Conservation (phyloP, 2,113 vertebrate genomes). For the Gobiocypris rarus region DNA sequence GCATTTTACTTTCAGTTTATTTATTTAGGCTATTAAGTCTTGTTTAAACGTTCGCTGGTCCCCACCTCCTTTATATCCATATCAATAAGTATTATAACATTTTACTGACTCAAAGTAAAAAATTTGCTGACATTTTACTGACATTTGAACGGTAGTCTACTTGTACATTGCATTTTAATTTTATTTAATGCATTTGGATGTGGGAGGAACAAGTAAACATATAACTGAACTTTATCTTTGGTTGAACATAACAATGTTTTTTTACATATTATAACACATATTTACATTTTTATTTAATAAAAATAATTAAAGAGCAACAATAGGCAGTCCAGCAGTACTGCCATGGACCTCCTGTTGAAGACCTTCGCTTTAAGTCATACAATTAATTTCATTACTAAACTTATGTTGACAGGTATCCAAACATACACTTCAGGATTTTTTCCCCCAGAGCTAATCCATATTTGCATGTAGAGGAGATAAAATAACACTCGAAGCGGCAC, state of each 20-base stretch:
- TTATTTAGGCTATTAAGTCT: no score
- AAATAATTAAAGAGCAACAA: not conserved
- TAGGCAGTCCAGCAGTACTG: not conserved
- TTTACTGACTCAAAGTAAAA: not conserved
- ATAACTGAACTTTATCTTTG: not conserved
- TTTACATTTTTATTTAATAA: not conserved
- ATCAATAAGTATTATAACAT: not conserved
- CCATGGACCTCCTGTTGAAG: not conserved
- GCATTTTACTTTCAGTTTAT: no score
- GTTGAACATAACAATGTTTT: not conserved
- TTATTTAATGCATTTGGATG: not conserved
- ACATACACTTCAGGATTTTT: not conserved
- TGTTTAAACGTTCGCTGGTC: no score
- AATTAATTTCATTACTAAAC: not conserved
- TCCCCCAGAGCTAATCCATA: not conserved
- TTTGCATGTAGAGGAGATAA: slow-evolving; percentile 32
- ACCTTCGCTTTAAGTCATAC: not conserved
- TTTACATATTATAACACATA: not conserved
- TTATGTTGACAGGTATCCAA: slow-evolving; percentile 9
- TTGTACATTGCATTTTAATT: not conserved
- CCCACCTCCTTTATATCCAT: no score
- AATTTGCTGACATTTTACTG: not conserved
- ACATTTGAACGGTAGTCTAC: not conserved
- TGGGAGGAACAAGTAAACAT: not conserved
- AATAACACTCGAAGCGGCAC: slow-evolving; percentile 30